Evolutionary conservation across 2,888 invertebrate species (phyloP), one percentile per base, ranked within the genome.

Genomic region (Lottia scabra): DNA sequence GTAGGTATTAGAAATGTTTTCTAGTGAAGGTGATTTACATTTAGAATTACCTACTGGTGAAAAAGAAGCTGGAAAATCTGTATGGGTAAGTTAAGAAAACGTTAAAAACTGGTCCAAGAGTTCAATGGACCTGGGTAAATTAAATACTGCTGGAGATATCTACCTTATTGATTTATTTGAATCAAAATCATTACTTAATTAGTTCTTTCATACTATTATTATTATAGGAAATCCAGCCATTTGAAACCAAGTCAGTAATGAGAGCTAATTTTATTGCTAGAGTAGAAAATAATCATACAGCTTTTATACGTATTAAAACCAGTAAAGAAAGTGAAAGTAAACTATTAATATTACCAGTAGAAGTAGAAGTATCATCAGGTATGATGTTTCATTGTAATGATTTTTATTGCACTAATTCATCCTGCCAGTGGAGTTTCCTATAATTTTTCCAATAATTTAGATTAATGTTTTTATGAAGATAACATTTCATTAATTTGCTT

Each of bases 11-110:
- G 92, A 92, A 87, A 91, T 92, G 89, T 91, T 91, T 84, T 90
- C 92, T 38, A 96, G 96, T 89, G 97, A 96, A 74, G 94, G 95
- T 67, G 95, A 96, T 87, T 94, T 98, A 90, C 94, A 94, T 90
- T 91, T 98, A 83, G 95, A 96, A 90, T 90, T 96, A 87, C 96
- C 98, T 73, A 87, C 89, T 62, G 90, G 89, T 62, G 87, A 94
- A 76, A 91, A 92, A 74, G 94, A 95, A 87, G 96, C 95, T 70
- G 93, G 95, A 68, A 94, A 94, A 86, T 93, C 93, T 84, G 91
- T 96, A 83, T 97, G 98, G 98, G 93, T 90, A 83, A 75, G 85
- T 74, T 38, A 38, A 38, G 5, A 38, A 38, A 30, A 30, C 3
- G 5, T 30, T 30, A 30, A 2, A n/a, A n/a, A n/a, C n/a, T n/a